Base-by-base conservation (phyloP, 2,888 invertebrate genomes). In the Cheilosia grossa region DNA sequence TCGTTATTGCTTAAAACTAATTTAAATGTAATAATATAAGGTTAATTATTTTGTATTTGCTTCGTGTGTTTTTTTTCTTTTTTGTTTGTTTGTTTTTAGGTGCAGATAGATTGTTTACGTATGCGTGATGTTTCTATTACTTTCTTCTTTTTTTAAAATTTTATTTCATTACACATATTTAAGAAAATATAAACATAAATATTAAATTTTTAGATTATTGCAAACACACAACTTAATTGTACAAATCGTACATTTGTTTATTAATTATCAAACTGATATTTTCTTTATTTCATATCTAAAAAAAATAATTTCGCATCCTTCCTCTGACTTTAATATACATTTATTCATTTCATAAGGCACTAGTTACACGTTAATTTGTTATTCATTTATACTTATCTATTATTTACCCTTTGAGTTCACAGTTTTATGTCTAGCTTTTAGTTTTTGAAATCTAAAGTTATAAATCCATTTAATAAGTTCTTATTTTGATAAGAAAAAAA, bases 341-440 rank as follows among this genome's bases (percentile, higher is more conserved):
- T 86, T 83, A 69, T 85, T 47, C 70, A 70, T 69, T 75, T 80
- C 69, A 90, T 91, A 91, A 91, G 91, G 91, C 91, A 91, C 91
- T 91, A 91, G 91, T 90, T 91, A 90, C 91, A 91, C 91, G 90
- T 90, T 89, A 88, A 88, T 87, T 74, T 74, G 66, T 87, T 80
- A 75, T 77, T 58, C 73, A 73, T 73, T 83, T 42, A 27, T 27
- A 67, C 72, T 72, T 83, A 79, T 67, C 74, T 75, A 69, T 73
- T 83, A 83, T 67, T 79, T 77, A 80, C 79, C 80, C 83, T 82
- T 80, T 87, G 67, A 83, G 85, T 85, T 85, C 81, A 85, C 85
- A 80, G 66, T 70, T 83, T 51, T 78, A 69, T 83, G 49, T 51
- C 70, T 73, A 63, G 58, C 53, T 72, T 64, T 54, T 61, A 58